These are phyloP conservation scores for Drosophila nr. perissopoda DNA, from an alignment of 2,888 invertebrate species.

Conservation along the genomic window DNA sequence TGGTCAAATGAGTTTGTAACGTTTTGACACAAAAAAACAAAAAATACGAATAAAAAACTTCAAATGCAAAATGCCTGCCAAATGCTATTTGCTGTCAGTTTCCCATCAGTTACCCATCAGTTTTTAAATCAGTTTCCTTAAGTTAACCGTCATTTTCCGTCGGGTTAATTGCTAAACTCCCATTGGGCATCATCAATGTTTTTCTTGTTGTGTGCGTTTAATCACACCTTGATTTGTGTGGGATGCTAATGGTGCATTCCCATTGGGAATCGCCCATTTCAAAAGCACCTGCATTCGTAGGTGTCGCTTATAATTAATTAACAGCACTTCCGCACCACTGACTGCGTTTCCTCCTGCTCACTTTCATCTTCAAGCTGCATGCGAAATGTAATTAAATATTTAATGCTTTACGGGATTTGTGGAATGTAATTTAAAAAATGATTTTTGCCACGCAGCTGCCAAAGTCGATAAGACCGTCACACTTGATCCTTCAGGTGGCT, in stretches of 20 bases:
- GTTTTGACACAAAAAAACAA: slow-evolving; percentile 42
- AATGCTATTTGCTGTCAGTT: slow-evolving; percentile 34
- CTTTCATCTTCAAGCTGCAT: slow-evolving; percentile 14
- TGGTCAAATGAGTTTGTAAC: slow-evolving; percentile 74
- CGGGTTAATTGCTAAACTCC: slow-evolving; percentile 41
- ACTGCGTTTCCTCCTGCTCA: slow-evolving; percentile 1
- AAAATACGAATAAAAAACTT: slow-evolving; percentile 11
- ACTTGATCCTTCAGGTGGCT: slow-evolving; percentile 38
- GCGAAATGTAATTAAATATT: slow-evolving; percentile 54
- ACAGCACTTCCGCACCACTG: slow-evolving; percentile 17
- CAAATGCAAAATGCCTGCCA: slow-evolving; percentile 33
- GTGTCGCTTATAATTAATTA: slow-evolving; percentile 60
- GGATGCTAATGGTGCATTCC: slow-evolving; percentile 30
- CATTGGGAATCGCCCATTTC: slow-evolving; percentile 22
- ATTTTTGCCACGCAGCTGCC: slow-evolving; percentile 42
- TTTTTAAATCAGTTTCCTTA: slow-evolving; percentile 9
- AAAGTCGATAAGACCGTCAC: slow-evolving; percentile 35
- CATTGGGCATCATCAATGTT: not conserved
- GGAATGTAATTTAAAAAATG: slow-evolving; percentile 64
- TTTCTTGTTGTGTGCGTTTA: slow-evolving; percentile 9
- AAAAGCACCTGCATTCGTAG: slow-evolving; percentile 14
- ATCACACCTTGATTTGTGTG: slow-evolving; percentile 48
- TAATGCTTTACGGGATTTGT: slow-evolving; percentile 42
- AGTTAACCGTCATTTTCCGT: slow-evolving; percentile 7
- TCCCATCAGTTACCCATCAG: slow-evolving; percentile 11